Base-by-base conservation (phyloP, 2,113 vertebrate species). In the Leucopternis melanops region DNA sequence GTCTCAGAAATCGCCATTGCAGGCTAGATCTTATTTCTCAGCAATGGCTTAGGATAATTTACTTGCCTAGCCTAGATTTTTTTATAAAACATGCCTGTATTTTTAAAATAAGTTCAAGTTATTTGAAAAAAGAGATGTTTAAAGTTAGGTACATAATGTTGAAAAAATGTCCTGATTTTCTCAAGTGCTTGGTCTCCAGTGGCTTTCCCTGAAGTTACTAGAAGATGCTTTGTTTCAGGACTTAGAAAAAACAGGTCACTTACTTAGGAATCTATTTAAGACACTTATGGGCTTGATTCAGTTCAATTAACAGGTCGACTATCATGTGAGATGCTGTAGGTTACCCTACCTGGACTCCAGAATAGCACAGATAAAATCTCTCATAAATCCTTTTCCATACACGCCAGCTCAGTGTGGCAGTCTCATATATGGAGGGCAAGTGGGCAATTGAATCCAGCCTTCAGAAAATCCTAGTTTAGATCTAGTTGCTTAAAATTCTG, bases 131-230 rank as follows among this genome's bases (percentile, higher is more conserved):
- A 71, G 4, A 2, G 5, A 58, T 38, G 40, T 45, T 87, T 87
- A 66, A 73, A 87, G 22, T 92, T 95, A 82, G 66, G 45, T 85
- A 72, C 34, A n/a, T 86, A 52, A 66, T 81, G 58, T 11, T 79
- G 70, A 81, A 72, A 69, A 79, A 73, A 49, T 47, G 74, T 38
- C 70, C 89, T 82, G 38, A 55, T 97, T 96, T 96, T 92, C 57
- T 80, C 14, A 77, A 90, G 40, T 80, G 58, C 45, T 89, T 81
- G 8, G 19, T 89, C 66, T 91, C 87, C 8, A 10, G 54, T 85
- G 81, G 49, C 45, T 94, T 84, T 95, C 13, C 50, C 45, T 73
- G 61, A 81, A 87, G 65, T 90, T 94, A 52, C 26, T 57, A 27
- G 44, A 84, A 94, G 61, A 65, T 5, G 4, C 20, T 55, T 79